These are phyloP conservation scores for Papilio xuthus DNA, from an alignment of 1,140 invertebrate genomes.

Conservation along the genomic window DNA sequence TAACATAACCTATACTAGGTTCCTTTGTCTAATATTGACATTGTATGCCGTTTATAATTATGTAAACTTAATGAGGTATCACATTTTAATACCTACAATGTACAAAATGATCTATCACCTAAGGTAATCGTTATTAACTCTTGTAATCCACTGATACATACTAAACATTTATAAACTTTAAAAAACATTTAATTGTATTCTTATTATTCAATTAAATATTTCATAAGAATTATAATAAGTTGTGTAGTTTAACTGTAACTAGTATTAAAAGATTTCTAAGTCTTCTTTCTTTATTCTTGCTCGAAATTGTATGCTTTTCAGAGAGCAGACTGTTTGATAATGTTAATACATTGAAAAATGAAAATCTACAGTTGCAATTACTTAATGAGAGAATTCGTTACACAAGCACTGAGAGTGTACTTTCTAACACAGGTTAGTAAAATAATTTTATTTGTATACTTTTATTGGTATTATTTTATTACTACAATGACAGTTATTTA, in stretches of 20 bases:
- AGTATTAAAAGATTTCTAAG: too few relatives aligned
- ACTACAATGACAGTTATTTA: not conserved
- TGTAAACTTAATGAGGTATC: conserved; percentile 35
- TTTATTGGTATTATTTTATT: too few relatives aligned
- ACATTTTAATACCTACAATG: conserved; percentile 11
- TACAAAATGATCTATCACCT: not conserved
- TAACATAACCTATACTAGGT: conserved; percentile 61
- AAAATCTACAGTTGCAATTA: conserved; percentile 92
- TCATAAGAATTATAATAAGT: not conserved
- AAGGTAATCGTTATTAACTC: not conserved
- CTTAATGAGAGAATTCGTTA: conserved; percentile 91
- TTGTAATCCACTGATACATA: not conserved
- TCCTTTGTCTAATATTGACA: conserved; percentile 60
- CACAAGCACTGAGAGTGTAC: conserved; percentile 75
- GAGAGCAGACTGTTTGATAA: conserved; percentile 94
- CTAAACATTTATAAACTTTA: not conserved
- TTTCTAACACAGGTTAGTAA: conserved; percentile 59
- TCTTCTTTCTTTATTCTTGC: not conserved
- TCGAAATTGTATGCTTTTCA: conserved; percentile 69
- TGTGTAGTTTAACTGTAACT: not conserved
- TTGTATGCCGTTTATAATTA: conserved; percentile 28
- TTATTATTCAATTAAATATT: conserved; percentile 5
- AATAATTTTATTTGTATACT: conserved; percentile 19
- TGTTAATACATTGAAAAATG: conserved; percentile 88
- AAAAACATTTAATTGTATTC: not conserved